Evolutionary conservation across 1,140 invertebrate genomes (phyloP), one percentile per base, ranked within the genome.

Genomic region (Episyrphus balteatus): DNA sequence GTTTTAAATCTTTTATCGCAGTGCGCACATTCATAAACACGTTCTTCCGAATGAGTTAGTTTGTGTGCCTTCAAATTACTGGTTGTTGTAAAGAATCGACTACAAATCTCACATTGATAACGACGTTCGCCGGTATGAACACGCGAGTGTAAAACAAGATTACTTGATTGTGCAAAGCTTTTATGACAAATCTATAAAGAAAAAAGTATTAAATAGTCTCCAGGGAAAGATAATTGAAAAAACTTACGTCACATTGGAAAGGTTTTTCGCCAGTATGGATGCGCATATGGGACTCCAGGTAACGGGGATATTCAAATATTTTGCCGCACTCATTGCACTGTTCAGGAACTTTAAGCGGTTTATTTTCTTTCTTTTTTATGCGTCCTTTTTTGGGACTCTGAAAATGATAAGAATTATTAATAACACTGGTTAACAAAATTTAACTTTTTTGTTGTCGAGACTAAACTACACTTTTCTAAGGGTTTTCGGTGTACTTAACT

Each of bases 81-180:
- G 54, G 72, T 68, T 3, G 71, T 72, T 31, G 71, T 68, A 56
- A 74, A 75, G 48, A 61, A 68, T 62, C 72, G 73, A 45, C 71
- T 72, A 63, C 81, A 87, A n/a, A 82, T 74, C 61, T 87, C 83
- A 68, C 52, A 53, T 48, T 53, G 52, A 33, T 46, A 53, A 44
- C 45, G 52, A 42, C 42, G 34, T 36, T 45, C 41, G 26, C 84
- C 82, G 15, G 81, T 84, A 54, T 90, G 86, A 37, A 79, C 80
- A 49, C 84, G 67, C 56, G 87, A 73, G 58, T 90, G 86, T 59
- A 88, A 86, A 5, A 83, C 79, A 41, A 90, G 70, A 60, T 86
- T 88, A 64, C 87, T 85, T 53, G 85, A 79, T 59, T 88, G 84
- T 44, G 83, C 80, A 65, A 88, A 88, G 11, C 44, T 15, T 11